These are phyloP conservation scores for Chymomyza fuscimana DNA, from an alignment of 2,888 invertebrate species.

Conservation along the genomic window DNA sequence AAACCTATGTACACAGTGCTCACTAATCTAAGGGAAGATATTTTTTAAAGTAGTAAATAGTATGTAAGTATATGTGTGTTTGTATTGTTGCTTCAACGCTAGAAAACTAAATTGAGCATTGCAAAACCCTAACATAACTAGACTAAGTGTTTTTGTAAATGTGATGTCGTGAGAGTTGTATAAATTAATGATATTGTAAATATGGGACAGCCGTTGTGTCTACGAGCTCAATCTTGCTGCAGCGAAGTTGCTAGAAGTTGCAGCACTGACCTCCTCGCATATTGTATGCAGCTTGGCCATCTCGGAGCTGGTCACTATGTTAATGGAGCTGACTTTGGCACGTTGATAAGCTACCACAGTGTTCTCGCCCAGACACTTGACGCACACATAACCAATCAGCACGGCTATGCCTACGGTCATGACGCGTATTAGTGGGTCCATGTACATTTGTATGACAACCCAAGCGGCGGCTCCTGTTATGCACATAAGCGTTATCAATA, in stretches of 20 bases:
- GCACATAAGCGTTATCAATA: slow-evolving; percentile 89
- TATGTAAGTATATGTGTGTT: slow-evolving; percentile 11
- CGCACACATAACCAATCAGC: slow-evolving; percentile 90
- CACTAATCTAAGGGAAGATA: slow-evolving; percentile 11
- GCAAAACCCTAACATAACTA: slow-evolving; percentile 54
- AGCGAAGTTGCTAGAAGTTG: slow-evolving; percentile 35
- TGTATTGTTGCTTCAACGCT: slow-evolving; percentile 2
- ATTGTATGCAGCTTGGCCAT: slow-evolving; percentile 79
- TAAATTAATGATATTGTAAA: slow-evolving; percentile 10
- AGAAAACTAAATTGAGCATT: slow-evolving; percentile 38
- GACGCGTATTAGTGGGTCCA: slow-evolving; percentile 88
- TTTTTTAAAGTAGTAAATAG: neutral
- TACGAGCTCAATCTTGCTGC: slow-evolving; percentile 19
- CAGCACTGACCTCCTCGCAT: slow-evolving; percentile 77
- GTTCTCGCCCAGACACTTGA: slow-evolving; percentile 92
- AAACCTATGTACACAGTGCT: slow-evolving; percentile 55
- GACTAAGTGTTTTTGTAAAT: slow-evolving; percentile 34
- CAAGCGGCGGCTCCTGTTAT: slow-evolving; percentile 88
- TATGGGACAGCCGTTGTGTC: slow-evolving; percentile 20
- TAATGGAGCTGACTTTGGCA: slow-evolving; percentile 92
- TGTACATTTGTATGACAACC: slow-evolving; percentile 88
- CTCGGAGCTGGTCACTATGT: slow-evolving; percentile 83
- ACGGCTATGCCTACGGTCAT: slow-evolving; percentile 90
- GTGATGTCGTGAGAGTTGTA: slow-evolving; percentile 23
- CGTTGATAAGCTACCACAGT: slow-evolving; percentile 94